These are phyloP conservation scores for Trichopoda pennipes DNA, from an alignment of 2,888 invertebrate species.

Conservation along the genomic window DNA sequence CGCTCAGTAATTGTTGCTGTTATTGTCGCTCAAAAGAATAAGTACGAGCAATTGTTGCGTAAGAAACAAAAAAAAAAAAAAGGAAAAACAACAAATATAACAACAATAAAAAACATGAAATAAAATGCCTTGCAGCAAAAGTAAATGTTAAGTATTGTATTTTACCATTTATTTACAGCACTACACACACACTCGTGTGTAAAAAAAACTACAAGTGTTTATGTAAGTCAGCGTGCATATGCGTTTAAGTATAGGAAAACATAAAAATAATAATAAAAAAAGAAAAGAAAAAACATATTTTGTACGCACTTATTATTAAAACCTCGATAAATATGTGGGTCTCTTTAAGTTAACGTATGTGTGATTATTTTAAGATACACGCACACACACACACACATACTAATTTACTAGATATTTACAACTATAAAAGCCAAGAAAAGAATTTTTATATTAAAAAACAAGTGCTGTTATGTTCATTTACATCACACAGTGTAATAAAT, in stretches of 20 bases:
- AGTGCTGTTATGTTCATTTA: conserved; percentile 12
- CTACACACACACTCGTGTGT: neutral
- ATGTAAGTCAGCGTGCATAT: conserved; percentile 26
- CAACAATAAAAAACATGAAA: conserved; percentile 16
- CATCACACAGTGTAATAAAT: conserved; percentile 35
- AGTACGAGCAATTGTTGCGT: conserved; percentile 33
- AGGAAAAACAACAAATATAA: neutral
- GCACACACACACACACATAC: no score
- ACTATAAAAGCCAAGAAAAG: conserved; percentile 21
- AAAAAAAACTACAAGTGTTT: conserved; percentile 21
- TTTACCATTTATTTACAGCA: conserved; percentile 2
- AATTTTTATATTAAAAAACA: conserved; percentile 20
- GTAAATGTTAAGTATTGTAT: conserved; percentile 62
- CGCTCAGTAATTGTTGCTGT: conserved; percentile 2
- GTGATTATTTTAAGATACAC: neutral
- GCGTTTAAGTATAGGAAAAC: neutral
- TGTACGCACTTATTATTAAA: conserved; percentile 49
- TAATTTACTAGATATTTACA: neutral
- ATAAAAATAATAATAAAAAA: neutral
- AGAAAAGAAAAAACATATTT: conserved; percentile 14
- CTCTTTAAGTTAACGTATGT: neutral
- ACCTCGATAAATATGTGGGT: conserved; percentile 40
- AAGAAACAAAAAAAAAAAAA: neutral
- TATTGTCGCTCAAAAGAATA: conserved; percentile 1
- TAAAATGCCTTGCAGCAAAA: conserved; percentile 57